Base-by-base conservation (phyloP, 2,888 invertebrate genomes). In the Thymelicus acteon region DNA sequence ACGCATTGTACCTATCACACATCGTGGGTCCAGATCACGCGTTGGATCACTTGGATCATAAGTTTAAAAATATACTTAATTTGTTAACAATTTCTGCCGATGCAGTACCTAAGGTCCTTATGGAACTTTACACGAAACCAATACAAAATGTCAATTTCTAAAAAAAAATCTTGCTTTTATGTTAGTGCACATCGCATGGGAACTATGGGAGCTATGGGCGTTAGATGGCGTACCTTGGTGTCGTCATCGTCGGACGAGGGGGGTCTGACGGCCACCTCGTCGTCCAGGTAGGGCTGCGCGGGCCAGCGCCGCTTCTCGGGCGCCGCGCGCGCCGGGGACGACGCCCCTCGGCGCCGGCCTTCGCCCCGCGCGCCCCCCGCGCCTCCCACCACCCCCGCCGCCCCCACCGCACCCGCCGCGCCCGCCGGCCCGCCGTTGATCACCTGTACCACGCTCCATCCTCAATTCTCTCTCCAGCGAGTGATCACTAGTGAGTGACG, bases 271-370 rank as follows among this genome's bases (percentile, higher is more conserved):
- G 87, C 79, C 67, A 79, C 77, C 71, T 82, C 84, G 75, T 85
- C 85, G 67, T 82, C 80, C 76, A 82, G 80, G 78, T 87, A 86
- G 75, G 88, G 83, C 77, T 81, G 85, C 76, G 89, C 90, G 47
- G 90, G 96, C 97, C 96, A 96, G 90, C 97, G 97, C 81, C 97
- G 95, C 91, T 97, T 96, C 91, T 97, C 96, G 72, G 96, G 94
- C 79, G 95, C 87, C 85, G 95, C 88, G 77, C 91, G 94, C 87
- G 83, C 94, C 86, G 94, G 91, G n/a, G 92, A 90, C 72, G 90
- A 92, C 49, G 90, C 93, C 52, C 88, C 91, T 74, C 91, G 88
- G 57, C 87, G 92, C 80, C 86, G 90, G 72, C 88, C 89, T 82
- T 88, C 89, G 60, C 83, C 81, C 44, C 78, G 64, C 57, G 54